These are phyloP conservation scores for Propithecus coquereli DNA, from an alignment of 2,113 vertebrate species.

Conservation along the genomic window DNA sequence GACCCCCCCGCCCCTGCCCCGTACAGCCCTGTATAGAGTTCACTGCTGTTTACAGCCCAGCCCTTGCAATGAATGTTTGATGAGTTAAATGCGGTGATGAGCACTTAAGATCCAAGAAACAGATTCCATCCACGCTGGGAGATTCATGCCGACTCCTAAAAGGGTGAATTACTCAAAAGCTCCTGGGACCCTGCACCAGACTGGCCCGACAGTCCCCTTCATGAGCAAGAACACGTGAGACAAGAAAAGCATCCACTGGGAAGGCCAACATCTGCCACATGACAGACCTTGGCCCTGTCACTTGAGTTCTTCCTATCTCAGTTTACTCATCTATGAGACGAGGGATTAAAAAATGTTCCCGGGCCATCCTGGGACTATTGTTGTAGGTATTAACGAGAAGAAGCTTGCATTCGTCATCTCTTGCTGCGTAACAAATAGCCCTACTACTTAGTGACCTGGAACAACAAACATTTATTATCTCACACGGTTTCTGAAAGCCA, in stretches of 20 bases:
- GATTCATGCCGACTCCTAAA: background rate
- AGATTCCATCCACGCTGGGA: background rate
- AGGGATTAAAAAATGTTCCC: background rate
- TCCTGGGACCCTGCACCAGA: background rate
- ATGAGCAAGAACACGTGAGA: rapidly evolving
- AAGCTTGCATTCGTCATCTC: background rate
- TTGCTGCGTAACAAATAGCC: background rate
- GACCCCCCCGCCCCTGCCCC: too few relatives aligned
- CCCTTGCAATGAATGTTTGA: background rate
- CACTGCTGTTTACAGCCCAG: rapidly evolving
- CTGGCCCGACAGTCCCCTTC: background rate
- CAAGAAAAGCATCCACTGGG: background rate
- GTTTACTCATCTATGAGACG: background rate
- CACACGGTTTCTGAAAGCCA: background rate
- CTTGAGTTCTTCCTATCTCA: background rate
- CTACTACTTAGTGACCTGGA: background rate
- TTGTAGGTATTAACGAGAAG: background rate
- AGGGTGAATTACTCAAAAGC: background rate
- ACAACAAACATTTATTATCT: background rate
- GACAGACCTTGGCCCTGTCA: background rate
- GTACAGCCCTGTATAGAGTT: rapidly evolving
- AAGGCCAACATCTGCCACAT: background rate
- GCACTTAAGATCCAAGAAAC: background rate
- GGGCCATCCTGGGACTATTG: background rate
- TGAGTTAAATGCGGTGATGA: background rate